Percentiles rank a stretch among this genome's conserved stretches.
Evolutionary conservation across 2,797 vertebrate genomes (phyloP).

Genomic region (Ctenochaetus hawaiiensis): DNA sequence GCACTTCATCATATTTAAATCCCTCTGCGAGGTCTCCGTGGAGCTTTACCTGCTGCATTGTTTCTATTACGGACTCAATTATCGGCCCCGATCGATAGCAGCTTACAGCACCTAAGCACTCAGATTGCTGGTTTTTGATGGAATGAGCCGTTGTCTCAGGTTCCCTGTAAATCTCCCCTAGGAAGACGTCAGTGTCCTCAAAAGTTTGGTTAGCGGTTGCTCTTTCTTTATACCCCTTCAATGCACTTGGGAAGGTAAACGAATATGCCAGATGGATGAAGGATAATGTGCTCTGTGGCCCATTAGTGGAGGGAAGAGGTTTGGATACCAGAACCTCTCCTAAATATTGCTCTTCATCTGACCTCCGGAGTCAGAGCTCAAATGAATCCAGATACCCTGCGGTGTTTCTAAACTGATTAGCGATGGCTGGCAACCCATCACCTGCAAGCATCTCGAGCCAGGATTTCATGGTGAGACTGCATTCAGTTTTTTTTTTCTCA

Average conservation of each 20-base stretch:
- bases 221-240: conserved; percentile 47
- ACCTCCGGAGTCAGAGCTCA: conserved; percentile 64
- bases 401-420: conserved; percentile 70
- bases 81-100: conserved; percentile 68
- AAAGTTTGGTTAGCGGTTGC: conserved; percentile 64
- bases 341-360: conserved; percentile 72
- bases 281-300: conserved; percentile 71
- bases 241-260: conserved; percentile 65
- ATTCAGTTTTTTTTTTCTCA: neutral
- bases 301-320: conserved; percentile 71
- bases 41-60: conserved; percentile 55
- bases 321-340: conserved; percentile 58
- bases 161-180: conserved; percentile 61
- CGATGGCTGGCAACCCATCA: conserved; percentile 41
- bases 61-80: conserved; percentile 75
- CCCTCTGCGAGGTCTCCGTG: conserved; percentile 36
- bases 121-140: conserved; percentile 56
- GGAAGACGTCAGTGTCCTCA: conserved; percentile 64
- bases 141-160: conserved; percentile 60
- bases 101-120: conserved; percentile 58
- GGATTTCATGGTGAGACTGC: conserved; percentile 22
- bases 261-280: conserved; percentile 68
- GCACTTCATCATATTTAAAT: conserved; percentile 68
- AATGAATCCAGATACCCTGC: conserved; percentile 50
- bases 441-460: conserved; percentile 26